These are phyloP conservation scores for Monochamus alternatus DNA, from an alignment of 2,888 invertebrate species.

Conservation along the genomic window DNA sequence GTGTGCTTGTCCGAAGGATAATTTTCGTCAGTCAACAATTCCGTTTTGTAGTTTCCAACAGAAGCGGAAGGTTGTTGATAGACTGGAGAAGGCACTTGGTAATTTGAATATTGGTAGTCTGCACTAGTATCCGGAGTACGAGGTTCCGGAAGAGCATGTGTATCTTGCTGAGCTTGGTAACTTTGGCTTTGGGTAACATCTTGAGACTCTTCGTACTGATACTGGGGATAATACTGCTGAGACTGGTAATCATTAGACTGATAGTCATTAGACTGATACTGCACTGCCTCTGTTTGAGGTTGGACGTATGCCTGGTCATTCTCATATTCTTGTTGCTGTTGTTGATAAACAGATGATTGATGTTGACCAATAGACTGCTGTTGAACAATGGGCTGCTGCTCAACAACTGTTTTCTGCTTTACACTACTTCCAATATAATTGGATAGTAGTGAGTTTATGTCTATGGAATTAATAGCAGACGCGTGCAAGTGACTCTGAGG, in stretches of 20 bases:
- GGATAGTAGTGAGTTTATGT: slow-evolving; percentile 74
- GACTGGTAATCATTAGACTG: slow-evolving; percentile 24
- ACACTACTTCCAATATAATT: slow-evolving; percentile 71
- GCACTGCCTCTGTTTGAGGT: neutral
- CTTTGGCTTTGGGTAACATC: slow-evolving; percentile 6
- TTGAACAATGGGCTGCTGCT: neutral
- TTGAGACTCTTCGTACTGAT: slow-evolving; percentile 32
- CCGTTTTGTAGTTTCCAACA: slow-evolving; percentile 60
- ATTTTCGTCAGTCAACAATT: slow-evolving; percentile 73
- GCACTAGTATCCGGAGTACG: neutral
- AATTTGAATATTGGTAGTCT: slow-evolving; percentile 31
- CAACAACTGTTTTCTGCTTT: slow-evolving; percentile 41
- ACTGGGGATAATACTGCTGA: slow-evolving; percentile 35
- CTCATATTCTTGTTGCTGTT: slow-evolving; percentile 35
- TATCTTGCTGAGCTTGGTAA: slow-evolving; percentile 16
- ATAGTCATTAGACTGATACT: slow-evolving; percentile 1
- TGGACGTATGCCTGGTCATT: slow-evolving; percentile 17
- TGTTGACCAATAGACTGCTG: neutral
- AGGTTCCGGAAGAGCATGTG: neutral
- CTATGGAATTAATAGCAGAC: slow-evolving; percentile 73
- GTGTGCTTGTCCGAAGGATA: slow-evolving; percentile 76
- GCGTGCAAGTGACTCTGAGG: slow-evolving; percentile 75
- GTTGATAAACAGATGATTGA: slow-evolving; percentile 11
- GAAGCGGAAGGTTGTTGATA: slow-evolving; percentile 47
- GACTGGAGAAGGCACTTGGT: slow-evolving; percentile 36